These are phyloP conservation scores for Vimba vimba DNA, from an alignment of 2,113 vertebrate species.

Conservation along the genomic window DNA sequence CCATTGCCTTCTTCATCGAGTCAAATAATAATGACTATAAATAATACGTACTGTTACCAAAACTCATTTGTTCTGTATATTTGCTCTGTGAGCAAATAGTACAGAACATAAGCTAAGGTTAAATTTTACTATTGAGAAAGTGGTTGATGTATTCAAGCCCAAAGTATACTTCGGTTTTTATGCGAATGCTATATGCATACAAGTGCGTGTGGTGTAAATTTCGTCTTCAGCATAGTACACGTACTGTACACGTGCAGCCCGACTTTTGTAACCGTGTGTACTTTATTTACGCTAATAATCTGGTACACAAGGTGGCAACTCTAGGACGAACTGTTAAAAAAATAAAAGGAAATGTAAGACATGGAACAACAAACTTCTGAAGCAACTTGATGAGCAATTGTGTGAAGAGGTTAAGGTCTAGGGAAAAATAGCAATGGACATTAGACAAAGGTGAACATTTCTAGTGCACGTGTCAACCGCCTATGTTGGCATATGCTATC, in stretches of 20 bases:
- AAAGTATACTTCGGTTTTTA: neutral
- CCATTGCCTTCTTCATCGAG: neutral
- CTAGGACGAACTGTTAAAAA: neutral
- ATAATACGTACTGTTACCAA: neutral
- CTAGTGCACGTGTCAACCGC: neutral
- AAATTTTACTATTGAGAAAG: neutral
- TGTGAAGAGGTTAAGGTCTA: neutral
- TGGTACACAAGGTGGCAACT: neutral
- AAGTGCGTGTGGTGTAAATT: neutral
- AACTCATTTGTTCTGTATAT: constrained; percentile 7
- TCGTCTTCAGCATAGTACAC: neutral
- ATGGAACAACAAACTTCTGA: neutral
- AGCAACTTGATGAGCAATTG: too few relatives aligned
- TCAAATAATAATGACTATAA: constrained; percentile 18
- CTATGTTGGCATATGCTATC: neutral
- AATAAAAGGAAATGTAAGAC: neutral
- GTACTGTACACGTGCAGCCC: neutral
- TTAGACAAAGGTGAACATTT: neutral
- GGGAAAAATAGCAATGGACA: neutral
- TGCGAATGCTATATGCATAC: neutral
- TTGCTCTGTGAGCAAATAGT: constrained; percentile 21
- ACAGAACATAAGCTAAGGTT: neutral
- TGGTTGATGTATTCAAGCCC: neutral
- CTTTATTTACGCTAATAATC: neutral
- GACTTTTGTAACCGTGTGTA: neutral